phyloP scores from a whole-genome alignment of 1,140 invertebrate genomes.

The Phortica variegata region DNA sequence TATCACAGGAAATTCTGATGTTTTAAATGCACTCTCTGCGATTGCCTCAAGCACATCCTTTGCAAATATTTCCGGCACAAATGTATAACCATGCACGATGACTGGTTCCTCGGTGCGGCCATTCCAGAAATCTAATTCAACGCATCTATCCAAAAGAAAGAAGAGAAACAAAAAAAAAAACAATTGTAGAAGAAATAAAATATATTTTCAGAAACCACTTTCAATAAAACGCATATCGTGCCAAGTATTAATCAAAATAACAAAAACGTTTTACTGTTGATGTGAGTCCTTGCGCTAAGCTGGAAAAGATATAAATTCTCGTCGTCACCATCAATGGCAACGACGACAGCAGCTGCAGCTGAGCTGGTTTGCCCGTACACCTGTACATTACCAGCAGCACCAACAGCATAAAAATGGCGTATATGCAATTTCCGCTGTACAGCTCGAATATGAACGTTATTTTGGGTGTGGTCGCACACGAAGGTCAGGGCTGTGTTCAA shows the following conservation, averaged over 20 bases:
- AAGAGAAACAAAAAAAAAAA: slow-evolving; percentile 19
- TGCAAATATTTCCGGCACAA: slow-evolving; percentile 93
- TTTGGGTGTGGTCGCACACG: too few relatives aligned
- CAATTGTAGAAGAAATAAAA: slow-evolving; percentile 16
- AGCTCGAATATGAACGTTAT: too few relatives aligned
- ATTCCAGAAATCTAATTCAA: slow-evolving; percentile 98
- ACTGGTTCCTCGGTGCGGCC: slow-evolving; percentile 91
- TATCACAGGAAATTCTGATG: slow-evolving; percentile 93
- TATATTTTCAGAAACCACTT: slow-evolving; percentile 1
- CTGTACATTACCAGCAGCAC: slow-evolving; percentile 3
- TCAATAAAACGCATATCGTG: slow-evolving; percentile 1
- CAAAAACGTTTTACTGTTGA: neutral
- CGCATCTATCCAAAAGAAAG: slow-evolving; percentile 63
- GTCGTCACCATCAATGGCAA: slow-evolving; percentile 2
- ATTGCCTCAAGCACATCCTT: slow-evolving; percentile 97
- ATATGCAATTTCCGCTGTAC: slow-evolving; percentile 24
- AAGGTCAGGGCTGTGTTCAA: too few relatives aligned
- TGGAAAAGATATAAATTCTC: slow-evolving; percentile 28
- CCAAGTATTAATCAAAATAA: slow-evolving; percentile 7
- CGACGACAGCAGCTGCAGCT: neutral
- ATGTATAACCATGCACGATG: slow-evolving; percentile 96
- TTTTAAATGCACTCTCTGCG: slow-evolving; percentile 96
- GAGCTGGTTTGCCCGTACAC: neutral
- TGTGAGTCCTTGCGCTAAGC: slow-evolving; percentile 19
- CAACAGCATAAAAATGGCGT: slow-evolving; percentile 25